Conservation (phyloP, 2,888 invertebrate species). For the Bellardia pandia region DNA sequence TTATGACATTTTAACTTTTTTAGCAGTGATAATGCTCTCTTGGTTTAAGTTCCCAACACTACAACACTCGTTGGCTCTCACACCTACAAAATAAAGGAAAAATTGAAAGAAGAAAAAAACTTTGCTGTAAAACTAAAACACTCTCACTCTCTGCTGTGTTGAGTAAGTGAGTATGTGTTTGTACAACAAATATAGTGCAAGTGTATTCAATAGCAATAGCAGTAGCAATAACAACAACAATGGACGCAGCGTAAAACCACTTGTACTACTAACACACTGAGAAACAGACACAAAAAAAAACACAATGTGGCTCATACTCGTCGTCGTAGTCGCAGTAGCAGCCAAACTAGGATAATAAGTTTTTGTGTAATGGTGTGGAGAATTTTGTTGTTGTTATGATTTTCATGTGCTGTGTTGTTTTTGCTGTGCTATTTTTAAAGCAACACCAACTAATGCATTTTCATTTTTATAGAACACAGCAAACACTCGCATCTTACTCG, state of each 20-base stretch:
- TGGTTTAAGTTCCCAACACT: background rate
- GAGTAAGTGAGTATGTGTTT: background rate
- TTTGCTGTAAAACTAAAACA: conserved; percentile 37
- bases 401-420: conserved; percentile 28
- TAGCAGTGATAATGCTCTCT: conserved; percentile 4
- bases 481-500: background rate
- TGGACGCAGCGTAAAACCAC: conserved; percentile 63
- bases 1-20: conserved; percentile 33
- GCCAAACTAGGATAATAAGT: conserved; percentile 63
- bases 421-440: conserved; percentile 55
- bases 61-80: conserved; percentile 16
- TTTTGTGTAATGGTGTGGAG: conserved; percentile 38
- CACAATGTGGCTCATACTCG: conserved; percentile 24
- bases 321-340: conserved; percentile 4
- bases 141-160: conserved; percentile 56
- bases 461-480: conserved; percentile 22
- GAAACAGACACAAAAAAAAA: conserved; percentile 70
- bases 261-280: conserved; percentile 74
- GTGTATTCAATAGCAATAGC: conserved; percentile 54
- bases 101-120: background rate
- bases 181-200: conserved; percentile 60
- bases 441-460: conserved; percentile 50
- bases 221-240: conserved; percentile 30
- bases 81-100: conserved; percentile 17
- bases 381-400: conserved; percentile 2